These are phyloP conservation scores for Phoxinus phoxinus DNA, from an alignment of 2,113 vertebrate species.

Conservation along the genomic window DNA sequence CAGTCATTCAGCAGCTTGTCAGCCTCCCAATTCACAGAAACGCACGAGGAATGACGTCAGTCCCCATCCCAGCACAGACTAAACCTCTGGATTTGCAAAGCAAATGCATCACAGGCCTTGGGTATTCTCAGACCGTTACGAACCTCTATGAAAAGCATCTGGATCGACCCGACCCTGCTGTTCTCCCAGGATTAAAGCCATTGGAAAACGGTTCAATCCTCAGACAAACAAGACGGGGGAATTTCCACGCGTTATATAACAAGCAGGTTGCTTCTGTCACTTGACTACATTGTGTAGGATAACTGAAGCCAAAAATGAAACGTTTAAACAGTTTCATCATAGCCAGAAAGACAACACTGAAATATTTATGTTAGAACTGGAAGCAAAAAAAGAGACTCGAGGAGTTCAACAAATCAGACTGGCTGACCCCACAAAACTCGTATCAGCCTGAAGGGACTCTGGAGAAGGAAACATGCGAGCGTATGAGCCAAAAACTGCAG, in stretches of 20 bases:
- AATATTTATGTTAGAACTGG: constrained; percentile 3
- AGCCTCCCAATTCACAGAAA: background rate
- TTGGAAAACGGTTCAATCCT: background rate
- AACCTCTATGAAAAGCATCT: constrained; percentile 43
- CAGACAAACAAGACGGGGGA: background rate
- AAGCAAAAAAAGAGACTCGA: background rate
- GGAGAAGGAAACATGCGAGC: background rate
- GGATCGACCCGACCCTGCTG: background rate
- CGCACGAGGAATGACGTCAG: constrained; percentile 47
- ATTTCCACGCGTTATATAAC: constrained; percentile 31
- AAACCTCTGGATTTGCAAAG: constrained; percentile 25
- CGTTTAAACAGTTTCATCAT: background rate
- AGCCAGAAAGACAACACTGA: background rate
- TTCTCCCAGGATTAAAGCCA: constrained; percentile 3
- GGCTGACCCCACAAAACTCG: background rate
- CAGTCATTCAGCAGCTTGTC: constrained; percentile 53
- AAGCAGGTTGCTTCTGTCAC: constrained; percentile 5
- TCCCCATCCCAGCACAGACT: constrained; percentile 5
- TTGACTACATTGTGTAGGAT: constrained; percentile 5
- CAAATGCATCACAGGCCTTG: constrained; percentile 19
- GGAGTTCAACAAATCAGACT: constrained; percentile 1
- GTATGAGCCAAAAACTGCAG: background rate
- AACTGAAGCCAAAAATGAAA: constrained; percentile 12
- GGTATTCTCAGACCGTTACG: constrained; percentile 12
- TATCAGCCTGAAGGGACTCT: background rate